Conservation (phyloP, 2,113 vertebrate genomes). For the Apistogramma diplotaenia region DNA sequence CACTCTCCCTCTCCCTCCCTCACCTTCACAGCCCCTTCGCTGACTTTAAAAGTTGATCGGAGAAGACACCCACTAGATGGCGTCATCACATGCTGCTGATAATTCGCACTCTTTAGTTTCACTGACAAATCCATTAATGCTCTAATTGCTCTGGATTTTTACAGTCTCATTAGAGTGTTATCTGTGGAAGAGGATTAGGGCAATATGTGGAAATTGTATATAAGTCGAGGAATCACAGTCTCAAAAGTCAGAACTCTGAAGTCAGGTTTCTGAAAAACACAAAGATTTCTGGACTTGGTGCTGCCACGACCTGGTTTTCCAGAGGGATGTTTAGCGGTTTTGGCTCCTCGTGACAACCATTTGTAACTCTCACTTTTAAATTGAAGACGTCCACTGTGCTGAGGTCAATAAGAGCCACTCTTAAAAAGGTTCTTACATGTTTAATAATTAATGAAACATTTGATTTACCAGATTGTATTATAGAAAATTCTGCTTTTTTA, state of each 20-base stretch:
- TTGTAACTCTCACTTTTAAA: no score
- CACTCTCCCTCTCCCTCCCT: neutral
- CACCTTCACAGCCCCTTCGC: neutral
- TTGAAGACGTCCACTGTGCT: no score
- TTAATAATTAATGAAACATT: no score
- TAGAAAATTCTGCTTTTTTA: no score
- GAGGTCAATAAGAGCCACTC: no score
- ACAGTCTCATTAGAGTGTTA: conserved; percentile 36
- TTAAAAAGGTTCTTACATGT: no score
- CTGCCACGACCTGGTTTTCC: no score
- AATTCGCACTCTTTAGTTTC: conserved; percentile 7
- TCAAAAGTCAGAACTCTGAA: neutral
- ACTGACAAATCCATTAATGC: conserved; percentile 53
- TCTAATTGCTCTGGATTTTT: conserved; percentile 43
- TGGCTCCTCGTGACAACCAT: no score
- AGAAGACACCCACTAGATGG: conserved; percentile 71
- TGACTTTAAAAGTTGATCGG: conserved; percentile 8
- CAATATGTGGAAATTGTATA: neutral
- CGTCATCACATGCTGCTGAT: conserved; percentile 49
- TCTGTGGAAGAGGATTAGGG: conserved; percentile 8
- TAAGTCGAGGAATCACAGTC: neutral
- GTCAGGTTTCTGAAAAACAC: neutral
- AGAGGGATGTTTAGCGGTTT: no score
- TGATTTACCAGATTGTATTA: no score
- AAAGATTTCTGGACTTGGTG: neutral